A percentile compares a stretch with the other conserved stretches of the same genome.
phyloP scores from a whole-genome alignment of 2,797 vertebrate genomes.

The Dallia pectoralis region DNA sequence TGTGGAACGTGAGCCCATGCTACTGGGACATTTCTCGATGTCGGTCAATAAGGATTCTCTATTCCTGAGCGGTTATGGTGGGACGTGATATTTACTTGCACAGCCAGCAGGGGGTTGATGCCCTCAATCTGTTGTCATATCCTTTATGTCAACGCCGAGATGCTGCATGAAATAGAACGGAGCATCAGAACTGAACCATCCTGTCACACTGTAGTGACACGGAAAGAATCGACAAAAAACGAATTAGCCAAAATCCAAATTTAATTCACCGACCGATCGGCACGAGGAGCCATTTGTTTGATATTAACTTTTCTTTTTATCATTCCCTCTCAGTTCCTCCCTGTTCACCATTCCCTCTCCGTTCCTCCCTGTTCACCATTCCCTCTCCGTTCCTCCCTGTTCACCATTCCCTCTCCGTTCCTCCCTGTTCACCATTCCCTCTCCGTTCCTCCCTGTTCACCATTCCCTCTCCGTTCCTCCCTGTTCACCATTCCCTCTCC shows the following conservation, averaged over 20 bases:
- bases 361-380: no score
- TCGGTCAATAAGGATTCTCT: constrained; percentile 30
- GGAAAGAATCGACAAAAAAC: no score
- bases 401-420: neutral
- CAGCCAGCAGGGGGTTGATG: constrained; percentile 11
- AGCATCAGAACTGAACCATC: constrained; percentile 6
- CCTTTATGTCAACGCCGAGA: constrained; percentile 40
- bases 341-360: neutral
- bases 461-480: neutral
- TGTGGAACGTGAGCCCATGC: neutral
- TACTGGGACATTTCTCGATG: constrained; percentile 20
- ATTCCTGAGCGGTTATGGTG: constrained; percentile 21
- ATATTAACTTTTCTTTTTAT: constrained; percentile 1
- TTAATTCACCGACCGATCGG: constrained; percentile 14
- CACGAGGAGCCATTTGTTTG: constrained; percentile 7
- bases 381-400: neutral
- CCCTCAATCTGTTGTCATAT: constrained; percentile 48
- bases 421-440: no score
- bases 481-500: no score
- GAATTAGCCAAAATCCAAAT: constrained; percentile 2
- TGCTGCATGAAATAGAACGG: constrained; percentile 24
- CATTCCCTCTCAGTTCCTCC: neutral
- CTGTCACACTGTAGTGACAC: neutral
- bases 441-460: neutral
- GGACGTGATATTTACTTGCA: constrained; percentile 35